Base-by-base conservation (phyloP, 2,113 vertebrate species). In the Calyptommatus sinebrachiatus region DNA sequence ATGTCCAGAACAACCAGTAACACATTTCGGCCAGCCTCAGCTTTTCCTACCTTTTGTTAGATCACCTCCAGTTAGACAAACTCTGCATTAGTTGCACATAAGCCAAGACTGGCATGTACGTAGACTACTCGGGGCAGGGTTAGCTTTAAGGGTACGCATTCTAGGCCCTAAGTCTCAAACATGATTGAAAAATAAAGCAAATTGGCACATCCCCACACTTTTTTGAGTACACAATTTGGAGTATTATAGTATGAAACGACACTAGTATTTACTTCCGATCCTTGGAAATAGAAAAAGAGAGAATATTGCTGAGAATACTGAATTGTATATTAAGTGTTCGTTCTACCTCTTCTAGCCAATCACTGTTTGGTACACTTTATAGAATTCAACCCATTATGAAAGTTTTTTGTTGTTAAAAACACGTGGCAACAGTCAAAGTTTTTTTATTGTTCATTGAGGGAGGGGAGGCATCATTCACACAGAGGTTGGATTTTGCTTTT, bases 401-500 rank as follows among this genome's bases (percentile, higher is more conserved):
- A 22, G 10, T 57, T 57, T 57, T 57, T 57, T 11, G 8, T 50
- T 50, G 16, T 57, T 57, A 57, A 57, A 16, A 8, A 53, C 57
- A 74, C 28, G 61, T 68, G 10, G 45, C 50, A 82, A 66, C 35
- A 45, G 14, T 7, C 67, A 14, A 26, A 86, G 66, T 67, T 53
- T 31, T 5, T 9, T 66, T 22, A 66, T 86, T 76, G 63, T 26
- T 88, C 74, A 79, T 71, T 24, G 28, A 71, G 74, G 80, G 70
- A 75, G 50, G 62, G 57, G 68, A n/a, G 31, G 8, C 20, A 28
- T 67, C 66, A 61, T 81, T 73, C 79, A 53, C 63, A 28, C 6
- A 53, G 8, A 73, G 63, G n/a, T 70, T 81, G 87, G 86, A 71
- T 62, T 50, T 45, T 10, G 18, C 29, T 60, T 57, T 82, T 46